Base-by-base conservation (phyloP, 2,888 invertebrate species). In the Latrodectus elegans region DNA sequence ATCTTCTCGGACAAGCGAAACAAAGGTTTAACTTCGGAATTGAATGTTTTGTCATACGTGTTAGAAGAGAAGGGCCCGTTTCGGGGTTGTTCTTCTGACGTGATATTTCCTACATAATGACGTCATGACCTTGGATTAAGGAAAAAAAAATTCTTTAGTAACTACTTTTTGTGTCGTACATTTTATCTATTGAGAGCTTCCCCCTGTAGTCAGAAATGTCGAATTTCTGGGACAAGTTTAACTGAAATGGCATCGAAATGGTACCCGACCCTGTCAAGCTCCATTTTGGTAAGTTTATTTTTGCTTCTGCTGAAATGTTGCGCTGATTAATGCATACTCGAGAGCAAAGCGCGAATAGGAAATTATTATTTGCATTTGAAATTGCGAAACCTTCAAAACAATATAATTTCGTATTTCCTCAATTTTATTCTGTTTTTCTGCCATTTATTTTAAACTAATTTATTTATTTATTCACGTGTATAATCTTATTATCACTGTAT, bases 101-200 rank as follows among this genome's bases (percentile, higher is more conserved):
- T 74, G 75, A 86, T 26, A 38, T 11, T 52, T 77, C 70, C 70
- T 26, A 70, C 38, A 67, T 14, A 51, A 60, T 76, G 85, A 86
- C 85, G 85, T 86, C 80, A 80, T 80, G 85, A 86, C 85, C 85
- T 86, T 86, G 85, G 52, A n/a, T 15, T 65, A 14, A 65, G 26
- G 38, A 53, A 77, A 53, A 55, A 55, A 26, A 49, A 55, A 55
- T 2, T 49, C 38, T 38, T n/a, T 11, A 11, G 60, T 60, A n/a
- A 60, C 60, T 60, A 15, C n/a, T 60, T n/a, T 60, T n/a, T n/a
- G 12, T 15, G 60, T 60, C n/a, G 60, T 60, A 60, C 60, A 6
- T 60, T 38, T 38, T 60, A 60, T 60, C 60, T 60, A n/a, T 60
- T n/a, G n/a, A 12, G 12, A 60, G n/a, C 60, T 60, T 60, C 60